Base-by-base conservation (phyloP, 2,113 vertebrate genomes). In the Gasterosteus nipponicus region DNA sequence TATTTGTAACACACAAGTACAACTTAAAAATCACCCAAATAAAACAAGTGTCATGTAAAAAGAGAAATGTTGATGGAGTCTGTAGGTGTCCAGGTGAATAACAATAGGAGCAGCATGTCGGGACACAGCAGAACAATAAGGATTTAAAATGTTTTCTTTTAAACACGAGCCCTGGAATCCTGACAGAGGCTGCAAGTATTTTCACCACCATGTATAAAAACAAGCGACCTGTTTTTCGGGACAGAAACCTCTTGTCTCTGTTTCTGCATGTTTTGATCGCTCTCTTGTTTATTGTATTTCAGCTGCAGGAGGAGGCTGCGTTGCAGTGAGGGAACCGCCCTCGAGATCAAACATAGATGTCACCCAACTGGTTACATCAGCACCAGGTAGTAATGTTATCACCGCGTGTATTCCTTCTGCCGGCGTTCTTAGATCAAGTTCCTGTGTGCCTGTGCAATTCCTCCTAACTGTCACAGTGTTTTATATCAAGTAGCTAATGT, bases 381-480 rank as follows among this genome's bases (percentile, higher is more conserved):
- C 77, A 62, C 69, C 88, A 86, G 91, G 94, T 94, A 75, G 4
- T 14, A 35, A 31, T 26, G 12, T 26, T 16, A 2, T 33, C n/a
- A 1, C n/a, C n/a, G 51, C 51, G 2, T 26, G 51, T 54, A 5
- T 26, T 26, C 18, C 10, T 10, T 26, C 26, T 2, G 11, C 3
- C 19, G 33, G 33, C 42, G 7, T 19, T 57, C 15, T 39, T 61
- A 2, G 9, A 3, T 7, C 15, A 12, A 5, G 29, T 22, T 73
- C 31, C 3, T 41, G 15, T 10, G 51, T 1, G 10, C 22, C 14
- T 58, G 22, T 61, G 11, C 5, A 16, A 7, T n/a, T 12, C 8
- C 26, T 16, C 15, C 29, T 65, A 22, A 49, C 9, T 18, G 26
- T 22, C 5, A 10, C 47, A 57, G 38, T 19, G 46, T 73, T 53